Percentiles rank a stretch among this genome's conserved stretches.
Conservation (phyloP, 1,140 invertebrate genomes). For the Penaeus japonicus region DNA sequence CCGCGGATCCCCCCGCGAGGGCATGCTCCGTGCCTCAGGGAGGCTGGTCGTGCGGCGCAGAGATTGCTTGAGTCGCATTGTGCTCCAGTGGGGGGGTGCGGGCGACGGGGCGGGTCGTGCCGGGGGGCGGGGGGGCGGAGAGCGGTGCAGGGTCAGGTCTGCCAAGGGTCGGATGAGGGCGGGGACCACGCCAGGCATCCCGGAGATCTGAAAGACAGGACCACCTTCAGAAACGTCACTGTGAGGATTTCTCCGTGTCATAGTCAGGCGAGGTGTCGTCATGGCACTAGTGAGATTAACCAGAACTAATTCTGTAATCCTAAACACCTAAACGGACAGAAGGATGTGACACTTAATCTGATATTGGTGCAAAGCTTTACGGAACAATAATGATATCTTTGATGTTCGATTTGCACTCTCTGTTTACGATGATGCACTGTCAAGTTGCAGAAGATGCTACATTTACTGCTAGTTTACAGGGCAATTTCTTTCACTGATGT, state of each 20-base stretch:
- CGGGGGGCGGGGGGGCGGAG: conserved; percentile 13
- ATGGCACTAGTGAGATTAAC: neutral
- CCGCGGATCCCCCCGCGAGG: neutral
- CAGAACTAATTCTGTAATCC: too few relatives aligned
- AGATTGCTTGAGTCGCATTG: neutral
- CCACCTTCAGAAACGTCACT: neutral
- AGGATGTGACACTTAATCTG: too few relatives aligned
- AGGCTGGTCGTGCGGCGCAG: neutral
- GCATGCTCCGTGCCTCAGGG: neutral
- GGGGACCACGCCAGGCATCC: conserved; percentile 25
- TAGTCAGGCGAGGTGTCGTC: neutral
- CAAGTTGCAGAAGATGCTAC: too few relatives aligned
- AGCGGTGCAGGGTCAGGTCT: conserved; percentile 48
- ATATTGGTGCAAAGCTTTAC: too few relatives aligned
- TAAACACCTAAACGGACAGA: too few relatives aligned
- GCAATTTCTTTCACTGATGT: too few relatives aligned
- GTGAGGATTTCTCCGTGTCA: neutral
- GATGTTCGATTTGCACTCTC: too few relatives aligned
- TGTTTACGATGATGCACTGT: too few relatives aligned
- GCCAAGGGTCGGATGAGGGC: conserved; percentile 29
- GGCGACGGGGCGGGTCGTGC: neutral
- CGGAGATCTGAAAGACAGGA: conserved; percentile 19
- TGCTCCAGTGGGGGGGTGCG: neutral
- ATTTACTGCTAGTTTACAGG: too few relatives aligned
- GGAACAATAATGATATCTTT: too few relatives aligned